phyloP scores from a whole-genome alignment of 2,113 vertebrate genomes.

The Bufo gargarizans region DNA sequence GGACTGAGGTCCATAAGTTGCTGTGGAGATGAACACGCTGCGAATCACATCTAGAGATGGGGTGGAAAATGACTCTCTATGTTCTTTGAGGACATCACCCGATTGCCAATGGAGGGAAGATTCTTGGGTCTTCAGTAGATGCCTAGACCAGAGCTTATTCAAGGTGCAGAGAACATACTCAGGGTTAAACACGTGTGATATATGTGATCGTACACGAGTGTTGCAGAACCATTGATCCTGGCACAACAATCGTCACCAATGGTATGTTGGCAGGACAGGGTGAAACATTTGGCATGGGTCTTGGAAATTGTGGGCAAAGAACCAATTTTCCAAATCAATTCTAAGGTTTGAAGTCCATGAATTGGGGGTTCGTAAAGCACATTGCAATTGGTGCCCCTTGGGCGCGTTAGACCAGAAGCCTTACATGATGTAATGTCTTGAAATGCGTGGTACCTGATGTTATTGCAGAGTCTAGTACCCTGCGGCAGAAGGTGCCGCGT shows the following conservation, averaged over 20 bases:
- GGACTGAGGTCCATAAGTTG: not conserved
- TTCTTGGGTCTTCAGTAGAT: not conserved
- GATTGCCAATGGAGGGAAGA: not conserved
- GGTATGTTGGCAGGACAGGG: not conserved
- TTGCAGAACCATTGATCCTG: too few relatives aligned
- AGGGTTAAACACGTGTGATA: conserved; percentile 20
- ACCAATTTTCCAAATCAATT: not conserved
- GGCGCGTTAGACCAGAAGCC: not conserved
- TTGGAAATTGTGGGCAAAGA: too few relatives aligned
- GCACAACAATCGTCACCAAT: too few relatives aligned
- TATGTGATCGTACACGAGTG: not conserved
- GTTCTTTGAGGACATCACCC: not conserved
- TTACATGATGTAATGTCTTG: not conserved
- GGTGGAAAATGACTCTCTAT: not conserved
- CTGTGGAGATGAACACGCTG: not conserved
- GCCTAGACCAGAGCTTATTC: too few relatives aligned
- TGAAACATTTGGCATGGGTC: not conserved
- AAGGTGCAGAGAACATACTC: not conserved
- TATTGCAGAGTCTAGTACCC: not conserved
- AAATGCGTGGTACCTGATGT: not conserved
- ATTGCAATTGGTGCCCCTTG: not conserved
- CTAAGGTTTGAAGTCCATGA: not conserved
- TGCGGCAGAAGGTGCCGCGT: not conserved
- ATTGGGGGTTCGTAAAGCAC: not conserved
- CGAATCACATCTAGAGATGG: not conserved